phyloP scores from a whole-genome alignment of 37 sponge, comb jelly and placozoan species.

The Sycon ciliatum region DNA sequence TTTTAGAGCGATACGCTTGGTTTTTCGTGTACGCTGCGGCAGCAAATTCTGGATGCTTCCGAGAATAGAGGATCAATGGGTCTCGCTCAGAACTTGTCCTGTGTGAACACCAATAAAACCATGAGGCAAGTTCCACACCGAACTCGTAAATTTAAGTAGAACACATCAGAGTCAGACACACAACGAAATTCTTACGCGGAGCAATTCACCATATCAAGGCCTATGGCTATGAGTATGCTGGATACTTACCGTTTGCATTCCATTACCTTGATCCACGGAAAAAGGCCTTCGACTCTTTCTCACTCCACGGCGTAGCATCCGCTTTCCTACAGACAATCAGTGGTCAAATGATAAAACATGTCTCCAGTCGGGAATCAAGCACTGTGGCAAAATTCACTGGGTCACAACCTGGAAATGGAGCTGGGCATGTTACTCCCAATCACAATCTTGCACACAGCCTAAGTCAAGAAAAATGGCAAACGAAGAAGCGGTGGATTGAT shows the following conservation, averaged over 20 bases:
- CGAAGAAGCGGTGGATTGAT: too few species aligned
- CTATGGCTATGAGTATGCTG: background rate
- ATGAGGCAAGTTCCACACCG: background rate
- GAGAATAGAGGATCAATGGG: constrained; percentile 61
- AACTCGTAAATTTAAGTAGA: background rate
- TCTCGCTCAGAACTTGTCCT: constrained; percentile 80
- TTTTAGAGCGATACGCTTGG: constrained; percentile 78
- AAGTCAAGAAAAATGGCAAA: too few species aligned
- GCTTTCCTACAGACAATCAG: constrained; percentile 26
- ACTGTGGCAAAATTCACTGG: too few species aligned
- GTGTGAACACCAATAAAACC: background rate
- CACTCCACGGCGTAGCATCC: constrained; percentile 56
- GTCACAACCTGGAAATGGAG: too few species aligned
- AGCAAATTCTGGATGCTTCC: constrained; percentile 52
- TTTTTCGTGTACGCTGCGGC: constrained; percentile 85
- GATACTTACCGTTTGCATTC: background rate
- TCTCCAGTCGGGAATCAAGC: background rate
- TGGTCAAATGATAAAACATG: background rate
- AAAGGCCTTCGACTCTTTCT: constrained; percentile 48
- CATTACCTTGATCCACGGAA: constrained; percentile 78
- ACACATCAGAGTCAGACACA: background rate
- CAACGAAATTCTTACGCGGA: background rate
- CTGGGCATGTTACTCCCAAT: too few species aligned
- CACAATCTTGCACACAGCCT: too few species aligned
- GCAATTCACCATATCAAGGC: background rate